Percentiles rank a stretch among this genome's conserved stretches.
phyloP scores from a whole-genome alignment of 2,888 invertebrate species.

The Papilio elwesi region DNA sequence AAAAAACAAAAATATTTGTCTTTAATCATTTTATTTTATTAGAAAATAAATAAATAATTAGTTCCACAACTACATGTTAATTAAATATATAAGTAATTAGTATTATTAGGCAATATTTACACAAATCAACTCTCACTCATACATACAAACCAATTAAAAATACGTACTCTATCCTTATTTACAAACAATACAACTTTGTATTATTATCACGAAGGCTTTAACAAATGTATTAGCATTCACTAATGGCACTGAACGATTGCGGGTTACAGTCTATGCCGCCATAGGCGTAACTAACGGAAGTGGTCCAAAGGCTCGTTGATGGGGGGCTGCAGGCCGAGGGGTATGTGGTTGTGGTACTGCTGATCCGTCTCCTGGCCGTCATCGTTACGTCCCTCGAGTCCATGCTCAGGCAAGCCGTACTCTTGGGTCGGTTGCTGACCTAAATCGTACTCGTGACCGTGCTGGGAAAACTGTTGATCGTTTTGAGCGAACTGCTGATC shows the following conservation, averaged over 20 bases:
- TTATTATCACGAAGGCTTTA: neutral
- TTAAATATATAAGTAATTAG: slow-evolving; percentile 49
- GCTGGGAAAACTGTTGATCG: slow-evolving; percentile 50
- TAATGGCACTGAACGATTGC: slow-evolving; percentile 29
- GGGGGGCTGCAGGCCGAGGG: slow-evolving; percentile 74
- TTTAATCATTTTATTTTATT: slow-evolving; percentile 48
- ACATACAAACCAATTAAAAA: no score
- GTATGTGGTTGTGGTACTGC: slow-evolving; percentile 76
- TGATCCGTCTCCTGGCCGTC: slow-evolving; percentile 55
- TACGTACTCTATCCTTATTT: neutral
- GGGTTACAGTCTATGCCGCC: slow-evolving; percentile 33
- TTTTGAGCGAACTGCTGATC: slow-evolving; percentile 52
- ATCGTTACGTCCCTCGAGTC: slow-evolving; percentile 70
- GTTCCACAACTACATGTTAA: slow-evolving; percentile 57
- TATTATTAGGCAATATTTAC: slow-evolving; percentile 63
- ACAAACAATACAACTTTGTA: neutral
- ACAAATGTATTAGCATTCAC: neutral
- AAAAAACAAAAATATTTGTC: slow-evolving; percentile 43
- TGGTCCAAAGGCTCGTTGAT: slow-evolving; percentile 76
- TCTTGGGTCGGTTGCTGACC: slow-evolving; percentile 52
- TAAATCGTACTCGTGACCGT: slow-evolving; percentile 51
- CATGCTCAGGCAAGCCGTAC: slow-evolving; percentile 68
- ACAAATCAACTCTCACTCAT: slow-evolving; percentile 42
- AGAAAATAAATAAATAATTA: slow-evolving; percentile 60
- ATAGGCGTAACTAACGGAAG: slow-evolving; percentile 62